Evolutionary conservation across 2,797 vertebrate genomes (phyloP).

Genomic region (Liasis olivaceus): DNA sequence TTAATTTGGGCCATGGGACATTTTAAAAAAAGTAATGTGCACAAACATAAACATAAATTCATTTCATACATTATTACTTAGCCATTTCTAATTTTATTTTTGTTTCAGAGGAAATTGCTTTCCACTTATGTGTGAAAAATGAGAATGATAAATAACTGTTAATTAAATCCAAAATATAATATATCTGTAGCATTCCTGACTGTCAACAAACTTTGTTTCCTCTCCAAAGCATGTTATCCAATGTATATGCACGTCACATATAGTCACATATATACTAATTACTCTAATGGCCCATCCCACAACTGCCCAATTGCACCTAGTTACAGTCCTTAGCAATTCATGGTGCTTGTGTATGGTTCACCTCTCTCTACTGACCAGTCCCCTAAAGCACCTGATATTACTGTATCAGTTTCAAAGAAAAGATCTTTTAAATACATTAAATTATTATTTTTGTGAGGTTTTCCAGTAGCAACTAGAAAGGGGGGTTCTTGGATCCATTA

Average conservation of each 20-base stretch:
- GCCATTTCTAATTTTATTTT: not conserved
- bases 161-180: not conserved
- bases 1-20: not conserved
- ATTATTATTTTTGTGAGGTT: not conserved
- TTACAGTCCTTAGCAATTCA: not conserved
- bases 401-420: not conserved
- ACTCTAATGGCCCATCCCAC: not conserved
- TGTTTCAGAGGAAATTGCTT: not conserved
- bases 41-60: not conserved
- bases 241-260: not conserved
- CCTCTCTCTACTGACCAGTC: not conserved
- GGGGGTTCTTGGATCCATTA: not conserved
- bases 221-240: not conserved
- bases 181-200: not conserved
- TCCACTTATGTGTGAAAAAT: not conserved
- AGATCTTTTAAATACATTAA: not conserved
- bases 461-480: not conserved
- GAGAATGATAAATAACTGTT: not conserved
- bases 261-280: not conserved
- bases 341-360: not conserved
- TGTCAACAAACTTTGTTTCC: not conserved
- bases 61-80: not conserved
- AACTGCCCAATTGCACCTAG: not conserved
- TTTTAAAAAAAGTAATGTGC: rapidly evolving
- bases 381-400: not conserved